These are phyloP conservation scores for Clinocottus analis DNA, from an alignment of 2,113 vertebrate genomes.

Conservation along the genomic window DNA sequence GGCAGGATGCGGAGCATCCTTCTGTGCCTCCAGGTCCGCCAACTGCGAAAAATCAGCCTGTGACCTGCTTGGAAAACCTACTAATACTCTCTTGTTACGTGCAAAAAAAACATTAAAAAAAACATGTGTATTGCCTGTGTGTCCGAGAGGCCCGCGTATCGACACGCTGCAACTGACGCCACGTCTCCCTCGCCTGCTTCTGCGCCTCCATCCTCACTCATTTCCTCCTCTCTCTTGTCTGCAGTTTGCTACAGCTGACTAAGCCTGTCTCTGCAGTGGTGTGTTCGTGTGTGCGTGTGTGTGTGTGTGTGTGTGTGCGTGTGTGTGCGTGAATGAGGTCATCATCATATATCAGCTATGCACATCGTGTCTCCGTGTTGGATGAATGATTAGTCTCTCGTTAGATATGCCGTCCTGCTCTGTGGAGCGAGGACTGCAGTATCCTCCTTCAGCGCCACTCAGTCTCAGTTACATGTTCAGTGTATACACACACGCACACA, in stretches of 20 bases:
- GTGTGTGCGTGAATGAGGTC: conserved; percentile 43
- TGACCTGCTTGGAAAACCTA: background rate
- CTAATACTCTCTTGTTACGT: background rate
- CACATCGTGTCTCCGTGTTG: conserved; percentile 62
- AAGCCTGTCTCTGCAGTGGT: conserved; percentile 54
- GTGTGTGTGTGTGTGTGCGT: conserved; percentile 10
- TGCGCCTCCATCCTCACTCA: conserved; percentile 32
- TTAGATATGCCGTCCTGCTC: conserved; percentile 58
- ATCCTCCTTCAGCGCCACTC: conserved; percentile 4
- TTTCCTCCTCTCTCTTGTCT: conserved; percentile 42
- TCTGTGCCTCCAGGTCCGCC: background rate
- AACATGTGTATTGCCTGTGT: background rate
- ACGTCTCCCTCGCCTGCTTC: background rate
- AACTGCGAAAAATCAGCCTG: background rate
- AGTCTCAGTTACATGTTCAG: background rate
- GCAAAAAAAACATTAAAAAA: background rate
- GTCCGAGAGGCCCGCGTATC: background rate
- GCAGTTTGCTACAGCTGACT: conserved; percentile 60
- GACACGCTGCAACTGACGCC: conserved; percentile 9
- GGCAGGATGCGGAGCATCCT: background rate
- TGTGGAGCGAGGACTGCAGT: conserved; percentile 43
- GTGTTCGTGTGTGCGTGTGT: too few species aligned
- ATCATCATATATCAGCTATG: conserved; percentile 51
- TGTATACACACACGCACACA: conserved; percentile 1
- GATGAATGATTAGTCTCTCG: conserved; percentile 62